Conservation (phyloP, 2,113 vertebrate species). For the Forbesichthys papilliferus region DNA sequence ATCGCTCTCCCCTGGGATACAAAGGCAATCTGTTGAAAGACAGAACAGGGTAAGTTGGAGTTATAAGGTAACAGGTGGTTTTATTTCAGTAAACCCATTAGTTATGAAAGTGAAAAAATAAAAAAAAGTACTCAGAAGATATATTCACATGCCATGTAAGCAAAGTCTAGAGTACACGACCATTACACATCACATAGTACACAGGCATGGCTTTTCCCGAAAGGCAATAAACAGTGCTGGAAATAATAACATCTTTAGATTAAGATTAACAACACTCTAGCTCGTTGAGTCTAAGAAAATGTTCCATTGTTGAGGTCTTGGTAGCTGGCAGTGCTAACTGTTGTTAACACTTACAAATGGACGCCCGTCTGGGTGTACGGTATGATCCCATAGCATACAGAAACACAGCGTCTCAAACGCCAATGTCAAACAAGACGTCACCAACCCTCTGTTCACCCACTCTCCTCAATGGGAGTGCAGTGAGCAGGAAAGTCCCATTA, state of each 20-base stretch:
- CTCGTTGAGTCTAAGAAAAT: conserved; percentile 8
- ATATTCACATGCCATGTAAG: not conserved
- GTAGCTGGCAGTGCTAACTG: conserved; percentile 5
- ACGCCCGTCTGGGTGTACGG: conserved; percentile 17
- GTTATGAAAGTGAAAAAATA: not conserved
- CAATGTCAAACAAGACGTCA: conserved; percentile 55
- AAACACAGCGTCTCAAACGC: conserved; percentile 26
- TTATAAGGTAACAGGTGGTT: conserved; percentile 26
- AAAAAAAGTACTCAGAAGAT: not conserved
- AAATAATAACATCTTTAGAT: conserved; percentile 7
- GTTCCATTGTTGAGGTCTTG: conserved; percentile 9
- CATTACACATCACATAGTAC: conserved; percentile 1
- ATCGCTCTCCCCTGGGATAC: conserved; percentile 92
- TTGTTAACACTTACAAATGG: conserved; percentile 23
- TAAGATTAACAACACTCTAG: too few relatives aligned
- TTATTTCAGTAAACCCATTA: not conserved
- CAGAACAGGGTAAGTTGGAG: conserved; percentile 10
- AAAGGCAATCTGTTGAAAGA: conserved; percentile 86
- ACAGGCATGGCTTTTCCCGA: conserved; percentile 6
- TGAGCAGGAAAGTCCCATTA: conserved; percentile 47
- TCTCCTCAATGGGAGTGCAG: conserved; percentile 6
- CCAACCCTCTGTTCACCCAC: conserved; percentile 29
- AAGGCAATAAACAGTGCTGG: conserved; percentile 10
- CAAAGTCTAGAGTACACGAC: not conserved
- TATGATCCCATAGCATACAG: conserved; percentile 26